phyloP scores from a whole-genome alignment of 2,113 vertebrate species.

The Pandion haliaetus region DNA sequence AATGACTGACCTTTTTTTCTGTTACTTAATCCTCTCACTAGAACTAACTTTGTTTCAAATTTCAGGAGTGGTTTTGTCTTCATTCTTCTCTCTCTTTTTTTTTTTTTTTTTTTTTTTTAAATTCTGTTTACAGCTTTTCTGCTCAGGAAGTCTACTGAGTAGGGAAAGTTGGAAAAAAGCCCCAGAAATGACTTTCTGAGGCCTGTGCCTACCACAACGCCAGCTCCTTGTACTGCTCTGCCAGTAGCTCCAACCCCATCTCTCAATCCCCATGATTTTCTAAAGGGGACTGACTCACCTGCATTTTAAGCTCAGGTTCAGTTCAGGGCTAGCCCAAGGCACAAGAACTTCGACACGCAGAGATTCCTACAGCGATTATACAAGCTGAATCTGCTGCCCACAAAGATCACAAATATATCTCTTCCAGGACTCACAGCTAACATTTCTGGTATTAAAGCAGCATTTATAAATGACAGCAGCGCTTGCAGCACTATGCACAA shows the following conservation, averaged over 20 bases:
- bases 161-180: not conserved
- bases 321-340: not conserved
- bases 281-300: not conserved
- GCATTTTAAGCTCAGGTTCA: not conserved
- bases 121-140: not conserved
- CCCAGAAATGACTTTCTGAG: accelerated
- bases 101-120: not conserved
- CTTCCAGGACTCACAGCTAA: not conserved
- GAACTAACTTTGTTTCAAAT: slow-evolving; percentile 6
- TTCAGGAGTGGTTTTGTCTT: not conserved
- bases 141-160: not conserved
- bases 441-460: not conserved
- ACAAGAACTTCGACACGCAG: not conserved
- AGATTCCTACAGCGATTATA: not conserved
- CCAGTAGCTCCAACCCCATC: not conserved
- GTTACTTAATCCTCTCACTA: slow-evolving; percentile 48
- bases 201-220: not conserved
- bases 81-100: not conserved
- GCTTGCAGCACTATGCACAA: not conserved
- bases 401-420: not conserved
- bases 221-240: not conserved
- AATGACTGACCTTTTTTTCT: slow-evolving; percentile 38
- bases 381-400: not conserved
- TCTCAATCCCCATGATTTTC: not conserved
- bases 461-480: not conserved